A percentile compares a stretch with the other conserved stretches of the same genome.
These are phyloP conservation scores for Idaea biselata DNA, from an alignment of 2,888 invertebrate genomes.

Conservation along the genomic window DNA sequence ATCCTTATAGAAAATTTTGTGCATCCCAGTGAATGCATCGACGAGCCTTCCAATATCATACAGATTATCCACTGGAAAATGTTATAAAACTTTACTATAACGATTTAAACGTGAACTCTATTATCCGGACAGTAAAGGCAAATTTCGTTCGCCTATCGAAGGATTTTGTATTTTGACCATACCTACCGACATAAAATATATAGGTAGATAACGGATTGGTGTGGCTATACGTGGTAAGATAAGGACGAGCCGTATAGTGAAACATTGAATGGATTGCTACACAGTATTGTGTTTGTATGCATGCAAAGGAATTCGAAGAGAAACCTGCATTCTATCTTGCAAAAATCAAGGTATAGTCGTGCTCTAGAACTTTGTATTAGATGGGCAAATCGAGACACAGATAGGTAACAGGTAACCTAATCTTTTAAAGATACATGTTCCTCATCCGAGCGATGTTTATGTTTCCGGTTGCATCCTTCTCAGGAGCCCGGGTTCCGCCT, in stretches of 20 bases:
- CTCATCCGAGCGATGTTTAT: no score
- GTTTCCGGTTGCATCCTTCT: no score
- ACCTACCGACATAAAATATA: constrained; percentile 35
- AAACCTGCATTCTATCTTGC: background rate
- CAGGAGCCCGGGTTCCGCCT: no score
- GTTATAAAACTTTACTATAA: constrained; percentile 53
- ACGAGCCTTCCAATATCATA: constrained; percentile 76
- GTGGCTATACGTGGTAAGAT: constrained; percentile 71
- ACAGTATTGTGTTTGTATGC: constrained; percentile 49
- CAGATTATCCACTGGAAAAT: constrained; percentile 72
- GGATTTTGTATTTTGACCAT: constrained; percentile 70
- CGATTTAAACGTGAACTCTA: constrained; percentile 45
- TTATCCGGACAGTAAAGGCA: constrained; percentile 37
- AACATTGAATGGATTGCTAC: constrained; percentile 74
- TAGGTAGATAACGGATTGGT: constrained; percentile 77
- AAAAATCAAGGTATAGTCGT: background rate
- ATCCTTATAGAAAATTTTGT: constrained; percentile 80
- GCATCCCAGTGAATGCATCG: constrained; percentile 77
- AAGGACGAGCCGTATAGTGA: constrained; percentile 68
- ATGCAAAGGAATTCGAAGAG: background rate
- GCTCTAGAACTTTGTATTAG: background rate
- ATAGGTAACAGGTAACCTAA: no score
- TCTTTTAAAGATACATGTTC: no score
- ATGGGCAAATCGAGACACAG: background rate
- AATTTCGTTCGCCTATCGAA: constrained; percentile 40